phyloP scores from a whole-genome alignment of 2,113 vertebrate genomes.

The Phylloscopus trochiloides region DNA sequence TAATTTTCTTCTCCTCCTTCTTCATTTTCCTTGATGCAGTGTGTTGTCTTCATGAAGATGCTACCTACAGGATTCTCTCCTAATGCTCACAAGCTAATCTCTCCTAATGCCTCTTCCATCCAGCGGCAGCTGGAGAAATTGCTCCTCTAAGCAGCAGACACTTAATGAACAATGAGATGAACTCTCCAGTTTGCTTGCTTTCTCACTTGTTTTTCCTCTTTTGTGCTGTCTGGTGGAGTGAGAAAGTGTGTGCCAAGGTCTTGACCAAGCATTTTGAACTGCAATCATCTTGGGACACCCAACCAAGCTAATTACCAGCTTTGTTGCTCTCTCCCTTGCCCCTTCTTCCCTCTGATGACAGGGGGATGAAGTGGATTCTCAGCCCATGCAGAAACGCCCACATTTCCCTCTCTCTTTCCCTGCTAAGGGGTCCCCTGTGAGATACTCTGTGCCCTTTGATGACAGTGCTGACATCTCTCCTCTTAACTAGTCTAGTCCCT shows the following conservation, averaged over 20 bases:
- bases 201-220: neutral
- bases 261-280: slow-evolving; percentile 58
- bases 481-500: neutral
- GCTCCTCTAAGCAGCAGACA: slow-evolving; percentile 21
- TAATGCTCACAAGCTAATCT: neutral
- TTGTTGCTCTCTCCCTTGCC: slow-evolving; percentile 32
- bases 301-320: slow-evolving; percentile 61
- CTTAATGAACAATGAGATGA: slow-evolving; percentile 50
- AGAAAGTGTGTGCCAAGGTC: slow-evolving; percentile 4
- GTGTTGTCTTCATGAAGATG: neutral
- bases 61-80: slow-evolving; percentile 8
- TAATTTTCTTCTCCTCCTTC: neutral
- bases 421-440: slow-evolving; percentile 42
- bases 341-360: slow-evolving; percentile 50
- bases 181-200: slow-evolving; percentile 6
- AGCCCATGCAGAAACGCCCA: neutral
- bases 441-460: neutral
- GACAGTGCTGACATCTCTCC: slow-evolving; percentile 14
- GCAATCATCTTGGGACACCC: slow-evolving; percentile 59
- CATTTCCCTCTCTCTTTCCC: neutral
- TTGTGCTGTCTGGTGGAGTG: neutral
- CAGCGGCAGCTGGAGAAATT: slow-evolving; percentile 26
- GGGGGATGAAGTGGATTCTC: slow-evolving; percentile 3
- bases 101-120: neutral
- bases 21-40: neutral